A percentile compares a stretch with the other conserved stretches of the same genome.
Conservation (phyloP, 2,797 vertebrate genomes). For the Lacerta viridis region DNA sequence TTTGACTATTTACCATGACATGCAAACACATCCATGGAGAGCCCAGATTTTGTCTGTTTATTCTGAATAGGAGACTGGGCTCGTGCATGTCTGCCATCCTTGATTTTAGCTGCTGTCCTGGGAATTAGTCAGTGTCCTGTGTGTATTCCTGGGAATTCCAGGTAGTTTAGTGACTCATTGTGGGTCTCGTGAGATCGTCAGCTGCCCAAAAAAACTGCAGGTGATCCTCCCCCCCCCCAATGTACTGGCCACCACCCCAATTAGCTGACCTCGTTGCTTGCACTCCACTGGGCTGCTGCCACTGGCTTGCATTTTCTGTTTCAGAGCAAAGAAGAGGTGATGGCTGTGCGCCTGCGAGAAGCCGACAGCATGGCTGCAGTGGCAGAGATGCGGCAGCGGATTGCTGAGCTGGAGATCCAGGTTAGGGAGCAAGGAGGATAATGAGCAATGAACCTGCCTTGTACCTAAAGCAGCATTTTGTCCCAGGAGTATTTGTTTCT, state of each 20-base stretch:
- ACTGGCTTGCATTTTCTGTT: neutral
- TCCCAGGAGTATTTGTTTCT: neutral
- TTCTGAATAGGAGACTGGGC: neutral
- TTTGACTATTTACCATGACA: neutral
- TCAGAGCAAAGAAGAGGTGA: slow-evolving; percentile 96
- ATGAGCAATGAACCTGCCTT: neutral
- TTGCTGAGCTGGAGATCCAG: slow-evolving; percentile 95
- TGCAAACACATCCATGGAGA: neutral
- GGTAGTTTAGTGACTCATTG: neutral
- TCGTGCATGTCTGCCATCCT: neutral
- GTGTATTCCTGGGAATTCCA: neutral
- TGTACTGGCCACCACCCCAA: neutral
- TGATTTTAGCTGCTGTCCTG: neutral
- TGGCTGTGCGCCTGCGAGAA: slow-evolving; percentile 93
- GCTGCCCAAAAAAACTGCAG: neutral
- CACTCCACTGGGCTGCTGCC: neutral
- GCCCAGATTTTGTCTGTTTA: neutral
- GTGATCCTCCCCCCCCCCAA: neutral
- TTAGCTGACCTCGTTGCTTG: neutral
- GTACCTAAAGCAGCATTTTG: neutral
- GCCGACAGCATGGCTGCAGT: slow-evolving; percentile 95
- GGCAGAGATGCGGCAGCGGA: slow-evolving; percentile 92
- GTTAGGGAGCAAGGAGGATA: slow-evolving; percentile 68
- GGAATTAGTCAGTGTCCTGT: neutral
- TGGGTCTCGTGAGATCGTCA: neutral